Conservation (phyloP, 2,113 vertebrate genomes). For the Cebidichthys violaceus region DNA sequence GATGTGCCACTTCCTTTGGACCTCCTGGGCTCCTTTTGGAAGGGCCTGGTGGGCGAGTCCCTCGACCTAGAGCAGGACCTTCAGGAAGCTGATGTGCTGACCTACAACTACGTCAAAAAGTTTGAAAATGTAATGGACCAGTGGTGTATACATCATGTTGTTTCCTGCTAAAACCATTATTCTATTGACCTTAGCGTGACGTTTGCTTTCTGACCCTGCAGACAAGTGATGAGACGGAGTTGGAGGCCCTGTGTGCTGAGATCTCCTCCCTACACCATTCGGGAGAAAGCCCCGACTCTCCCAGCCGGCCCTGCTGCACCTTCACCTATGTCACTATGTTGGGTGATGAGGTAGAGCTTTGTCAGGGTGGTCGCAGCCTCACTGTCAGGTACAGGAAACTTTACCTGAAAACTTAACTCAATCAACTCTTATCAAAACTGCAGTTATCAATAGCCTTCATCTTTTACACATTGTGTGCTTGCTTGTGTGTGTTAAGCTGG, state of each 20-base stretch:
- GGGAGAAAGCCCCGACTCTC: conserved; percentile 93
- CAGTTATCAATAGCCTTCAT: not conserved
- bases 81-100: conserved; percentile 95
- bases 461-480: not conserved
- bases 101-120: conserved; percentile 95
- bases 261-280: conserved; percentile 93
- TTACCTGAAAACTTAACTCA: not conserved
- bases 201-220: conserved; percentile 52
- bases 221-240: conserved; percentile 91
- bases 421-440: not conserved
- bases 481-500: conserved; percentile 85
- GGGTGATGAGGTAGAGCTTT: conserved; percentile 95
- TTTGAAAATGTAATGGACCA: conserved; percentile 89
- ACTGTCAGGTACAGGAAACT: conserved; percentile 85
- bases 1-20: conserved; percentile 96
- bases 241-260: conserved; percentile 94
- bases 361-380: conserved; percentile 89
- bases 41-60: conserved; percentile 91
- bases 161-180: not conserved
- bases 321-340: conserved; percentile 96
- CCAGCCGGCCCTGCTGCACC: conserved; percentile 92
- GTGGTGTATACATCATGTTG: not conserved
- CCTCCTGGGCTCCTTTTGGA: conserved; percentile 96
- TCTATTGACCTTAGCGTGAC: not conserved
- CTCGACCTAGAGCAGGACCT: conserved; percentile 92